A percentile compares a stretch with the other conserved stretches of the same genome.
phyloP scores from a whole-genome alignment of 2,797 vertebrate species.

The Acrocephalus scirpaceus region DNA sequence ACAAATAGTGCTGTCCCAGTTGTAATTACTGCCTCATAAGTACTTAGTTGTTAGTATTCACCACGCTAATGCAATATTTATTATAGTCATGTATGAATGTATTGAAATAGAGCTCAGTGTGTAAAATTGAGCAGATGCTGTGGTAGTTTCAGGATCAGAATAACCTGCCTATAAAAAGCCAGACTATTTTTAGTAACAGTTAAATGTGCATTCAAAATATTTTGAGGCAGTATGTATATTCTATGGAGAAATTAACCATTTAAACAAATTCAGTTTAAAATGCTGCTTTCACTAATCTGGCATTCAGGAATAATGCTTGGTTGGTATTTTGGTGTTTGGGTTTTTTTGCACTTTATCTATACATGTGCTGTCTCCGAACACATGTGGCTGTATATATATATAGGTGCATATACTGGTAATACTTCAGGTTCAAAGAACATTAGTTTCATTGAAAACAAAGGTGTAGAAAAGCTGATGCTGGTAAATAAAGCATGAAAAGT shows the following conservation, averaged over 20 bases:
- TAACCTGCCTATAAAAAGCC: not conserved
- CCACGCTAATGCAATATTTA: not conserved
- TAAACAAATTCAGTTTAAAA: not conserved
- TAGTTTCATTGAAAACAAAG: not conserved
- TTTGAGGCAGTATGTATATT: not conserved
- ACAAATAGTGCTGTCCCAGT: not conserved
- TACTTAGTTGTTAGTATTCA: not conserved
- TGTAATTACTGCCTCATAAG: not conserved
- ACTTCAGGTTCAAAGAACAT: not conserved
- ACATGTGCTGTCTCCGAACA: not conserved
- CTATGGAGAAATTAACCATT: not conserved
- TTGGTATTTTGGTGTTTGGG: not conserved
- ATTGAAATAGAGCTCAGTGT: not conserved
- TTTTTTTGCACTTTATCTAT: not conserved
- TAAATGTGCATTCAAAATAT: not conserved
- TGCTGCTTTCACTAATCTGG: not conserved
- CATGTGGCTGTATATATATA: rapidly evolving
- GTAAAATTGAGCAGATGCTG: not conserved
- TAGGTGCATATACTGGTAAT: not conserved
- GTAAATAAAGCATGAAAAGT: not conserved
- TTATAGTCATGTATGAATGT: not conserved
- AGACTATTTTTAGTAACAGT: not conserved
- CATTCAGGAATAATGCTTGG: not conserved
- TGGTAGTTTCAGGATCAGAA: not conserved
- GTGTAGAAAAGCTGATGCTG: not conserved